These are phyloP conservation scores for Aldrovandia affinis DNA, from an alignment of 2,797 vertebrate species.

Conservation along the genomic window DNA sequence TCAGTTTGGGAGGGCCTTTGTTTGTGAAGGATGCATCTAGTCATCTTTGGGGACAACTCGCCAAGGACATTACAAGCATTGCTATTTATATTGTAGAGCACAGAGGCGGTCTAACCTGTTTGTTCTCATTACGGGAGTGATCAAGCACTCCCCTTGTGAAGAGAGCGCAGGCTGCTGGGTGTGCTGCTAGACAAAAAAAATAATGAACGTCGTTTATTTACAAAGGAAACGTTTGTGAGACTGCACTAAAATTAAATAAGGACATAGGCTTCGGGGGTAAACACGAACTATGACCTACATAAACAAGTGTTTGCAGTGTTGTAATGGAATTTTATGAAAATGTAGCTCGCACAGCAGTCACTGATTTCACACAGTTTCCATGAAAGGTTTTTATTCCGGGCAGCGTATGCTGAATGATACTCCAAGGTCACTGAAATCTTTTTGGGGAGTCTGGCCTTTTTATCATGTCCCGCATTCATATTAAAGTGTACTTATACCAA, in stretches of 20 bases:
- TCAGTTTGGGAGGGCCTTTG: neutral
- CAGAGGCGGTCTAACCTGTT: neutral
- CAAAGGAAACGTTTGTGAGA: conserved; percentile 7
- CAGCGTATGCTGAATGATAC: neutral
- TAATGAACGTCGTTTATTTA: neutral
- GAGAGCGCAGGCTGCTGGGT: neutral
- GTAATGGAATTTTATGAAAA: neutral
- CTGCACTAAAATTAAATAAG: neutral
- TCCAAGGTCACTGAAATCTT: neutral
- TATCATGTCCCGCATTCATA: neutral
- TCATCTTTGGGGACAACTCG: neutral
- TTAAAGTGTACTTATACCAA: neutral
- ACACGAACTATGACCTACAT: neutral
- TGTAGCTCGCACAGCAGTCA: neutral
- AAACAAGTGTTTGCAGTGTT: neutral
- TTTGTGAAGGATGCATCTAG: neutral
- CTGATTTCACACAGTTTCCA: neutral
- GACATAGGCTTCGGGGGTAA: neutral
- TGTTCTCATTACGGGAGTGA: neutral
- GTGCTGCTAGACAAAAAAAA: conserved; percentile 3
- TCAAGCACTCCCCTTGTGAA: neutral
- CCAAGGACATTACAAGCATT: neutral
- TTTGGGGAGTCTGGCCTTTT: neutral
- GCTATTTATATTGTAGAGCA: neutral
- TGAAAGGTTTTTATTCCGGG: neutral